Base-by-base conservation (phyloP, 2,797 vertebrate genomes). In the Petrocephalus schoutedeni region DNA sequence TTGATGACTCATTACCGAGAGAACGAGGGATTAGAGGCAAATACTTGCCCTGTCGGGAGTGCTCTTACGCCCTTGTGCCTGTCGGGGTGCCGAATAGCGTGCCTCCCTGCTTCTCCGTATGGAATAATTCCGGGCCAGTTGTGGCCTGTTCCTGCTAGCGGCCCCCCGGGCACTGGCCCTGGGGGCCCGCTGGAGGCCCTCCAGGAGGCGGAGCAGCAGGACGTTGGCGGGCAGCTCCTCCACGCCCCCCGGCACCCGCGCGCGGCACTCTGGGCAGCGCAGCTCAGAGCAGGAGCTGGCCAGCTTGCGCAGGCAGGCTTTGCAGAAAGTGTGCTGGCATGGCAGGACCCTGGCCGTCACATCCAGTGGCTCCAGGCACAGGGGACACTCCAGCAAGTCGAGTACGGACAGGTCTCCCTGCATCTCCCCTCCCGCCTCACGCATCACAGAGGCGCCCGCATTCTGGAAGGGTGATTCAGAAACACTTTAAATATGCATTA, bases 241-340 rank as follows among this genome's bases (percentile, higher is more conserved):
- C 28, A 97, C 97, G 45, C 94, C 94, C 93, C 96, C 90, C n/a
- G 94, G 91, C 32, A 95, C 95, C 0, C 95, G 95, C 21, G 96
- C 93, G 59, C 93, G 90, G 92, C 98, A 98, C 93, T 98, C 97
- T 0, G 98, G 98, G 88, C 98, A 98, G 90, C 96, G 91, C 85
- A 98, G 93, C 92, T 96, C 96, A 90, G 96, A 95, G 89, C 93
- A 93, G 28, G 94, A 92, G 28, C 94, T 93, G 91, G 97, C 94
- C 89, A 96, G 96, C 91, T 93, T 95, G 93, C 96, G 96, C 87
- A 99, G 94, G 90, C 98, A 99, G 82, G 96, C 91, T 89, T 95
- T 92, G 90, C 98, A 99, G 95, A 98, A 98, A 0, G 97, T 98
- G 94, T 98, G 98, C 93, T 99, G 98, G 94, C 98, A 99, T 10